Evolutionary conservation across 2,888 invertebrate genomes (phyloP).

Genomic region (Junonia oenone): DNA sequence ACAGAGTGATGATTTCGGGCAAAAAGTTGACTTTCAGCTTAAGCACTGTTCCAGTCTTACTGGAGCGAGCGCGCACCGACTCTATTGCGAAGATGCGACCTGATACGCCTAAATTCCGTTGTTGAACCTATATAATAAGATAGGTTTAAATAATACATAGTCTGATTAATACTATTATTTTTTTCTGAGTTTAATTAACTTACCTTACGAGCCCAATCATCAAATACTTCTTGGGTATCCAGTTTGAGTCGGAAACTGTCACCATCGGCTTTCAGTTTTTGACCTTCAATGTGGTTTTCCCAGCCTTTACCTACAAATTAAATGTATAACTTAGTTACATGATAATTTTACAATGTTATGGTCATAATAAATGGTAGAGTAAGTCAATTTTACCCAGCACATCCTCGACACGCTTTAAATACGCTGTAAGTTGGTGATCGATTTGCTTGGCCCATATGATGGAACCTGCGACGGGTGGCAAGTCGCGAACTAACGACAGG

Average conservation of each 20-base stretch:
- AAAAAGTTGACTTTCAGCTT: slow-evolving; percentile 96
- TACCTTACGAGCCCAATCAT: slow-evolving; percentile 96
- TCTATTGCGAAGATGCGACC: slow-evolving; percentile 97
- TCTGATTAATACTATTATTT: neutral
- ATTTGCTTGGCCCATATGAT: slow-evolving; percentile 99
- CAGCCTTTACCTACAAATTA: slow-evolving; percentile 90
- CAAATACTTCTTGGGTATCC: slow-evolving; percentile 97
- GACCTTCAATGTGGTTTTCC: slow-evolving; percentile 99
- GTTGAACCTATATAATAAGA: slow-evolving; percentile 82
- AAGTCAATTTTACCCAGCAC: slow-evolving; percentile 85
- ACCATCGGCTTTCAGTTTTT: slow-evolving; percentile 97
- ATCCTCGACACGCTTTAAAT: slow-evolving; percentile 97
- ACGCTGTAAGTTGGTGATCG: slow-evolving; percentile 97
- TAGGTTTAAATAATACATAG: neutral
- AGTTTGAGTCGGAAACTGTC: slow-evolving; percentile 98
- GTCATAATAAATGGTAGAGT: no score
- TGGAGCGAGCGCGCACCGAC: slow-evolving; percentile 86
- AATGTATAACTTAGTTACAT: neutral
- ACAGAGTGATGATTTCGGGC: slow-evolving; percentile 98
- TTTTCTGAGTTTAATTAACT: neutral
- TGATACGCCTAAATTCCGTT: slow-evolving; percentile 94
- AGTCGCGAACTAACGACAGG: slow-evolving; percentile 93
- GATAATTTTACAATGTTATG: no score
- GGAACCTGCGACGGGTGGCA: slow-evolving; percentile 98
- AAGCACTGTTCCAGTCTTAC: slow-evolving; percentile 89